Percentiles rank a stretch among this genome's conserved stretches.
Evolutionary conservation across 2,888 invertebrate genomes (phyloP).

Genomic region (Podabrus alpinus): DNA sequence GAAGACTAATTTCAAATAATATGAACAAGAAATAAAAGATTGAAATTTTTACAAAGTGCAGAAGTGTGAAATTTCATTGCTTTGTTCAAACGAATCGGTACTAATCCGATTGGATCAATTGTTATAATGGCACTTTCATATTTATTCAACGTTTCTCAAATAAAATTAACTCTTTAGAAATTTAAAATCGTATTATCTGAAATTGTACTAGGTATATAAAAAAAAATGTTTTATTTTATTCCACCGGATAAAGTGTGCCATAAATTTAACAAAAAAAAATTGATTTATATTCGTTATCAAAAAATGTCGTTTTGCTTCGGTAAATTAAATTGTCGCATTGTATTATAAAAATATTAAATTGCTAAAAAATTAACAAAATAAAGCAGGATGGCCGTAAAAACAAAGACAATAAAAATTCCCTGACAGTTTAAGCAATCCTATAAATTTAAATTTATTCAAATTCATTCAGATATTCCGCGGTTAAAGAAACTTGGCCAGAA

Average conservation of each 20-base stretch:
- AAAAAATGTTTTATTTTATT: not conserved
- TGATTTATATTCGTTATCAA: not conserved
- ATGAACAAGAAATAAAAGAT: not conserved
- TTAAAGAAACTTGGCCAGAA: slow-evolving; percentile 20
- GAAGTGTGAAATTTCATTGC: slow-evolving; percentile 1
- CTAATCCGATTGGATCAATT: not conserved
- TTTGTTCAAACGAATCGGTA: slow-evolving; percentile 3
- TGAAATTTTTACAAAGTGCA: not conserved
- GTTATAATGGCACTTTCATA: not conserved
- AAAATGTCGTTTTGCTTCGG: not conserved
- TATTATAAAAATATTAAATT: not conserved
- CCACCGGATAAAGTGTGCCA: not conserved
- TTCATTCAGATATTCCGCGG: slow-evolving; percentile 28
- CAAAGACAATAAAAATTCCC: slow-evolving; percentile 22
- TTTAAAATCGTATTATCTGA: not conserved
- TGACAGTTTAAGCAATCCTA: slow-evolving; percentile 16
- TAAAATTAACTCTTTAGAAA: not conserved
- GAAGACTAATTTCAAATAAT: slow-evolving; percentile 1
- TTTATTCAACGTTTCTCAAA: not conserved
- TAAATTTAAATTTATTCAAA: slow-evolving; percentile 30
- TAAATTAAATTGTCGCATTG: not conserved
- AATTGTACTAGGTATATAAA: too few relatives aligned
- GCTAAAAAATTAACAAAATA: slow-evolving; percentile 12
- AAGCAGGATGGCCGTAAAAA: slow-evolving; percentile 11
- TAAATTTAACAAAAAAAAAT: not conserved